Evolutionary conservation across 2,888 invertebrate genomes (phyloP), one percentile per base, ranked within the genome.

Genomic region (Gortyna flavago): DNA sequence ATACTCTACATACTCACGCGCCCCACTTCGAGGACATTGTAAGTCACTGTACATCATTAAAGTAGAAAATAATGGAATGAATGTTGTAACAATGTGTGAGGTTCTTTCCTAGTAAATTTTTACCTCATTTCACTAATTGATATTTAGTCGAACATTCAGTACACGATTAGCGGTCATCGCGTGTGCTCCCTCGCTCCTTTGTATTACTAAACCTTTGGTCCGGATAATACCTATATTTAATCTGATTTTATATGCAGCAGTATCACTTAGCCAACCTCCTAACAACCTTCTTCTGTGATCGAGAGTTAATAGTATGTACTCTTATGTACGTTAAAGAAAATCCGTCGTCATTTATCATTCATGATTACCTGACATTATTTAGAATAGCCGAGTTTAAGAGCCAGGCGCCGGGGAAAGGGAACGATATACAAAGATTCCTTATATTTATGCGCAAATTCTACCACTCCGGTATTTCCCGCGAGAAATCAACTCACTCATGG

Each of bases 381-480:
- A 81, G 78, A 88, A 78, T 65, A 75, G 78, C 66, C 29, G 68
- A 81, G 80, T 79, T 79, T 76, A 79, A 84, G 80, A 72, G 41
- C 41, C 32, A 59, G 41, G 67, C 59, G 72, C 74, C 80, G 61
- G 76, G 79, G 79, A 81, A 75, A 71, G 68, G 62, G 54, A 80
- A 38, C 65, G 72, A 82, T 77, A 80, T 71, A 81, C 77, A 79
- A 85, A 71, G 38, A 85, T 88, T 87, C 86, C 82, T 87, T 85
- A 81, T 81, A 81, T 90, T 85, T 84, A 88, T 87, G 87, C 75
- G 83, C 75, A 85, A 86, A 83, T 87, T 81, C 80, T 80, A 78
- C 80, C 77, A 78, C 71, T 76, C 77, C 71, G 44, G 54, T 82
- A 86, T 90, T 88, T 91, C 90, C 90, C 89, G 70, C 65, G 90